Evolutionary conservation across 2,888 invertebrate genomes (phyloP), one percentile per base, ranked within the genome.

Genomic region (Drosophila mimica): DNA sequence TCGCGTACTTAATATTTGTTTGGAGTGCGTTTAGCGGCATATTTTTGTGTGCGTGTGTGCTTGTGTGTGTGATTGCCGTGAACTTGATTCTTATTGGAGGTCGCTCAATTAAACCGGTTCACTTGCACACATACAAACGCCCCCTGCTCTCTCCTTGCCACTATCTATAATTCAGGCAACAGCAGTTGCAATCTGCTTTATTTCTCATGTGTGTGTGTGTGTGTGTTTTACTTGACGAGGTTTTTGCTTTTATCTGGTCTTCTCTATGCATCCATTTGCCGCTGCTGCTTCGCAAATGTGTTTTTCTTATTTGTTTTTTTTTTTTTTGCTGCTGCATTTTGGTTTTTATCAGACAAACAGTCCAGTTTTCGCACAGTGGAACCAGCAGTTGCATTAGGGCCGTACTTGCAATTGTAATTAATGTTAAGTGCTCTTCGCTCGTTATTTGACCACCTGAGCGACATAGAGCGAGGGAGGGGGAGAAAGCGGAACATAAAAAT

Each of bases 41-140:
- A 46, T 69, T 67, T 58, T 59, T 57, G 11, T 38, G 36, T 17
- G 13, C 4, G 52, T 31, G 17, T 49, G 33, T 33, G 20, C 33
- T 20, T 52, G 20, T 52, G 52, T 52, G 33, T 59, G 57, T 69
- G 73, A 67, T 60, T 70, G 70, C 74, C 70, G 67, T 88, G 86
- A 87, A 90, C 90, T 87, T 87, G 90, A 86, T 90, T 87, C 83
- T 74, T 76, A 87, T 87, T 87, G 87, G 89, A 78, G 86, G 89
- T 79, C 79, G 82, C 74, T 90, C 77, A 87, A 90, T 90, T 85
- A 88, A 87, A 90, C 87, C 89, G 87, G 90, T 90, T 88, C 75
- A 64, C 33, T 20, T 30, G 49, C 51, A 33, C n/a, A 51, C 13
- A 11, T 20, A 43, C 51, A 36, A 15, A 51, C 9, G 7, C 4